These are phyloP conservation scores for Clarias gariepinus DNA, from an alignment of 2,113 vertebrate species.

Conservation along the genomic window DNA sequence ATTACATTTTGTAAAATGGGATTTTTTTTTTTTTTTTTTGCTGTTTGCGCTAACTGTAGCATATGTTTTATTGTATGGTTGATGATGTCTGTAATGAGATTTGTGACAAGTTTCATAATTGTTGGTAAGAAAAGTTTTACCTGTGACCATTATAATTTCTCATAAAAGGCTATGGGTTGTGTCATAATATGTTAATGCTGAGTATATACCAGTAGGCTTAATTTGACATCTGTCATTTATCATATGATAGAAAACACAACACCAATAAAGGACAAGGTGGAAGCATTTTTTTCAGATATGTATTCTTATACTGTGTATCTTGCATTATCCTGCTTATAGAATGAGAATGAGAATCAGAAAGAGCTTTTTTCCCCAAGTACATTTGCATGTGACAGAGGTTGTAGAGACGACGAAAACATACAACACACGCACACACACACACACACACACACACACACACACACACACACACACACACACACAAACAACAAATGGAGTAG, in stretches of 20 bases:
- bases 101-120: slow-evolving; percentile 1
- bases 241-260: neutral
- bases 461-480: no score
- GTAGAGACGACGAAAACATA: no score
- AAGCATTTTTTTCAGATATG: neutral
- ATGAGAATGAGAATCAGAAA: no score
- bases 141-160: neutral
- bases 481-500: no score
- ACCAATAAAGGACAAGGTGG: neutral
- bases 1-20: neutral
- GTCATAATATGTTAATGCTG: neutral
- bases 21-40: neutral
- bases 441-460: no score
- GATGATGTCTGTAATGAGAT: slow-evolving; percentile 1
- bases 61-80: neutral
- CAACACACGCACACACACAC: no score
- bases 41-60: neutral
- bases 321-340: neutral
- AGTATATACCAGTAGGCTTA: neutral
- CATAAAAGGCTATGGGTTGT: neutral
- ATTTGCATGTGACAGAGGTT: no score
- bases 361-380: no score
- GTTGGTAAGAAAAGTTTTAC: neutral
- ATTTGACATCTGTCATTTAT: neutral
- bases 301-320: neutral